A percentile compares a stretch with the other conserved stretches of the same genome.
These are phyloP conservation scores for Agonopterix arenella DNA, from an alignment of 2,888 invertebrate genomes.

Conservation along the genomic window DNA sequence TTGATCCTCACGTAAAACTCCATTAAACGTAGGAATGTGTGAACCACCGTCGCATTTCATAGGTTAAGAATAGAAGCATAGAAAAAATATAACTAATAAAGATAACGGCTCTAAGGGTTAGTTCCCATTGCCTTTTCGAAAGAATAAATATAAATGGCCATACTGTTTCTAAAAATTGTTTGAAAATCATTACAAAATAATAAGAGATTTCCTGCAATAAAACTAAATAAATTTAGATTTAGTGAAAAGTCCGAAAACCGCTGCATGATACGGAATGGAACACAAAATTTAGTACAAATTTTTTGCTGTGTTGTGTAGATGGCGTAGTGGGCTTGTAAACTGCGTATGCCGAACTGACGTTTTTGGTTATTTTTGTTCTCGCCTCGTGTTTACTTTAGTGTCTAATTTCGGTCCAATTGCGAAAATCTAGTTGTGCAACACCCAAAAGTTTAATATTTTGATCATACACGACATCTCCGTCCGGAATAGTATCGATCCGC, in stretches of 20 bases:
- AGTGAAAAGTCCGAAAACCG: too few species aligned
- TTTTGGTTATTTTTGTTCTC: constrained; percentile 73
- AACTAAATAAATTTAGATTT: too few species aligned
- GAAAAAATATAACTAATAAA: too few species aligned
- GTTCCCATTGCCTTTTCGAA: too few species aligned
- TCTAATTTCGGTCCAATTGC: constrained; percentile 71
- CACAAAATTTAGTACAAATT: constrained; percentile 35
- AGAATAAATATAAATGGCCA: too few species aligned
- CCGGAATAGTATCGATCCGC: constrained; percentile 64
- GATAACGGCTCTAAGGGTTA: too few species aligned
- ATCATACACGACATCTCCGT: constrained; percentile 33
- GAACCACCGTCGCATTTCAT: too few species aligned
- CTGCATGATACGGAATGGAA: constrained; percentile 40
- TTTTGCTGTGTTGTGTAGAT: constrained; percentile 62
- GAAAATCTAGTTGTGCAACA: constrained; percentile 68
- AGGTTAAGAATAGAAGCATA: too few species aligned
- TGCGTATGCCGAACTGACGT: constrained; percentile 75
- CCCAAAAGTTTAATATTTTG: constrained; percentile 51
- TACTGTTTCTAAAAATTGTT: too few species aligned
- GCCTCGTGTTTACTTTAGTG: constrained; percentile 78
- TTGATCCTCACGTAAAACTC: too few species aligned
- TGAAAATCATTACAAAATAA: not conserved
- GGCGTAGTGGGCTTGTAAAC: constrained; percentile 71
- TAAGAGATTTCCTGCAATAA: too few species aligned
- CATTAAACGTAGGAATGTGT: too few species aligned